These are phyloP conservation scores for Xyrichtys novacula DNA, from an alignment of 2,797 vertebrate species.

Conservation along the genomic window DNA sequence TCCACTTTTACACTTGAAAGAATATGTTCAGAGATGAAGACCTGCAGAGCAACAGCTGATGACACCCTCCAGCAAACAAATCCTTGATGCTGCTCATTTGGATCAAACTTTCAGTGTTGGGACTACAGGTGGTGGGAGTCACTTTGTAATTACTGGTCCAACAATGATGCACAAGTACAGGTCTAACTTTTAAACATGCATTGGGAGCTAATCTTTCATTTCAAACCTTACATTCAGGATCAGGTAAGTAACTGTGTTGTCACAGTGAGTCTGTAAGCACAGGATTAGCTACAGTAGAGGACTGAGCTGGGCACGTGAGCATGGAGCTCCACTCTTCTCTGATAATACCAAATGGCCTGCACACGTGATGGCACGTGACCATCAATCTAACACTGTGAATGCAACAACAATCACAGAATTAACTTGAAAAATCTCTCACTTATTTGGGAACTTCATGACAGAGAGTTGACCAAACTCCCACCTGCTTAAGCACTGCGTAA, in stretches of 20 bases:
- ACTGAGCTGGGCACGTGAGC: conserved; percentile 35
- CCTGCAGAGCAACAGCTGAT: neutral
- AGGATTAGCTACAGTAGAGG: conserved; percentile 44
- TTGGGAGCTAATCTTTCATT: neutral
- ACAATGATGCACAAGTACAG: neutral
- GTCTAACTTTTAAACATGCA: conserved; percentile 10
- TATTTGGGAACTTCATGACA: neutral
- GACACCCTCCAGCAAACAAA: conserved; percentile 11
- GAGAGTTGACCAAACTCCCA: neutral
- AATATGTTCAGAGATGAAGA: conserved; percentile 1
- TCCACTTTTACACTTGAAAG: conserved; percentile 28
- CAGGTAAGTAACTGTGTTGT: conserved; percentile 17
- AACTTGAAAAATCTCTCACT: neutral
- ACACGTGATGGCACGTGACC: conserved; percentile 21
- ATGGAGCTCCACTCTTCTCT: conserved; percentile 10
- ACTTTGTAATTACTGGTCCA: conserved; percentile 12
- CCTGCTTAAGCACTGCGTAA: conserved; percentile 7
- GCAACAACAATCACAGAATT: neutral
- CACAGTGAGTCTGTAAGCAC: conserved; percentile 26
- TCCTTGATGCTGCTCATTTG: conserved; percentile 12
- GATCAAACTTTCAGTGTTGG: conserved; percentile 3
- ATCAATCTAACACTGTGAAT: neutral
- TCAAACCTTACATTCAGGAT: conserved; percentile 1
- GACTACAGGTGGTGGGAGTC: neutral
- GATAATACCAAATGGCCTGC: conserved; percentile 8